Conservation (phyloP, 2,797 vertebrate genomes). For the Oceanodroma leucorhoa region DNA sequence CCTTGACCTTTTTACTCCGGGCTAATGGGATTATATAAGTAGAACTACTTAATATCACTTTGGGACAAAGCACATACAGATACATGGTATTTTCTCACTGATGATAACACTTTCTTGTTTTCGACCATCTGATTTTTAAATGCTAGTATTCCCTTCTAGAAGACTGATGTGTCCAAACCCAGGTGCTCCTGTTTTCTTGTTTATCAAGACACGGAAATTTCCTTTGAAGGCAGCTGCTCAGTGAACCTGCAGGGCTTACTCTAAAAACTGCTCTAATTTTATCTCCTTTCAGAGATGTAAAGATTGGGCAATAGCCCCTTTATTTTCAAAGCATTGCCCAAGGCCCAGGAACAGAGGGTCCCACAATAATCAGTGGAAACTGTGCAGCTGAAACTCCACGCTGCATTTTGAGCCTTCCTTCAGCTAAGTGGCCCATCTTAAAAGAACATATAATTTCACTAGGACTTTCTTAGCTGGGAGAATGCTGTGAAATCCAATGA, state of each 20-base stretch:
- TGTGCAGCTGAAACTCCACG: slow-evolving; percentile 2
- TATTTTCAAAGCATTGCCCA: slow-evolving; percentile 54
- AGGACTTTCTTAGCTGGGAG: background rate
- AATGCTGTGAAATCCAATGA: background rate
- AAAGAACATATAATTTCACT: slow-evolving; percentile 9
- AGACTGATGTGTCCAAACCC: background rate
- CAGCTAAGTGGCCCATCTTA: background rate
- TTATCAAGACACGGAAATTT: background rate
- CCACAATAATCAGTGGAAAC: slow-evolving; percentile 13
- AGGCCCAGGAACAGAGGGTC: slow-evolving; percentile 16
- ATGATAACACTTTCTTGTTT: background rate
- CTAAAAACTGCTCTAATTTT: slow-evolving; percentile 37
- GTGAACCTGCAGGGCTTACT: slow-evolving; percentile 41
- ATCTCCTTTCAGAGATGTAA: slow-evolving; percentile 40
- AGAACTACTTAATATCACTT: background rate
- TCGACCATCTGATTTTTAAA: background rate
- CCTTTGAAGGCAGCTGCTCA: slow-evolving; percentile 54
- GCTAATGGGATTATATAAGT: background rate
- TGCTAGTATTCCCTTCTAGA: background rate
- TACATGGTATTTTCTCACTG: background rate
- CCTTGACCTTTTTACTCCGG: background rate
- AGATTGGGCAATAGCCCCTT: slow-evolving; percentile 40
- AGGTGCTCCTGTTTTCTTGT: slow-evolving; percentile 31
- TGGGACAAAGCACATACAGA: background rate
- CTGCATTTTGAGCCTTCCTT: background rate